phyloP scores from a whole-genome alignment of 2,113 vertebrate genomes.

The Melanerpes formicivorus region DNA sequence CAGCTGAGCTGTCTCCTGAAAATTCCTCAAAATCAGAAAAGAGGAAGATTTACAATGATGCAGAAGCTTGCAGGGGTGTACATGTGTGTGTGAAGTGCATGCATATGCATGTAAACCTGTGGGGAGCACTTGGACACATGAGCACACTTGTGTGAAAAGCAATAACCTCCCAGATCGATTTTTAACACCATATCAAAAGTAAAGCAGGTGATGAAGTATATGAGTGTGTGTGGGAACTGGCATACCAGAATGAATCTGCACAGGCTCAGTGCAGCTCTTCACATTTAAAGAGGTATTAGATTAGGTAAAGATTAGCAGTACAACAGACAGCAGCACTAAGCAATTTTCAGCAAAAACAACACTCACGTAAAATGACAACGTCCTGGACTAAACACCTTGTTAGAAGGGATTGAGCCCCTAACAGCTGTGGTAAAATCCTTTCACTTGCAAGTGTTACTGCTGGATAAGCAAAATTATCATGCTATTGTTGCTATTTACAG shows the following conservation, averaged over 20 bases:
- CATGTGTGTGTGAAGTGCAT: fast-evolving
- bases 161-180: background rate
- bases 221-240: background rate
- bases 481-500: constrained; percentile 1
- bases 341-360: background rate
- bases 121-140: background rate
- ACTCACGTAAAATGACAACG: background rate
- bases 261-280: background rate
- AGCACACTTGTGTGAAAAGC: background rate
- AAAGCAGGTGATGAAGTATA: background rate
- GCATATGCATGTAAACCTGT: too few species aligned
- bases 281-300: background rate
- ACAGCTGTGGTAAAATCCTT: background rate
- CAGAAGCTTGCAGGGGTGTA: fast-evolving
- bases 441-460: background rate
- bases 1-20: background rate
- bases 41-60: background rate
- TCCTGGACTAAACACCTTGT: background rate
- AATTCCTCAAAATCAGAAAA: background rate
- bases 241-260: background rate
- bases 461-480: constrained; percentile 1
- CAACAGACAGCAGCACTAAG: background rate
- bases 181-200: background rate
- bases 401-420: background rate
- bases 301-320: background rate